Base-by-base conservation (phyloP, 2,113 vertebrate genomes). In the Myotis davidii region DNA sequence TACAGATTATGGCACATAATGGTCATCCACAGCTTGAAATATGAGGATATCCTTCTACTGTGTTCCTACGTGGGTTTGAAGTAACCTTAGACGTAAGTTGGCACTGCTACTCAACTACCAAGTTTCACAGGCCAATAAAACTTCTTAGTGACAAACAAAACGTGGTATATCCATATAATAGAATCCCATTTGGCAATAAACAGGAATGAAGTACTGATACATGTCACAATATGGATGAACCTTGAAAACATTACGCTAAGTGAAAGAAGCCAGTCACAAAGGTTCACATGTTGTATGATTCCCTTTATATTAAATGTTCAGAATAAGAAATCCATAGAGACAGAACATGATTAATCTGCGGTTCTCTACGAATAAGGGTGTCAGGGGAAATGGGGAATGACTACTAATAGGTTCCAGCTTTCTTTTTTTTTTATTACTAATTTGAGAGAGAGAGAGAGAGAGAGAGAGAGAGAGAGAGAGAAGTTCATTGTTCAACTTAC, bases 61-160 rank as follows among this genome's bases (percentile, higher is more conserved):
- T 11, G 32, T 59, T 81, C 67, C 84, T 56, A 39, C 0, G 9
- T 50, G 77, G 34, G 45, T 82, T 3, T 72, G 6, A 61, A 77
- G 88, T 69, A 92, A 96, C 42, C 59, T 78, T 69, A 91, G 52
- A 85, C 50, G 81, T 88, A 77, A 65, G 25, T 2, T 79, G 85
- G 77, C 56, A 78, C 64, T 91, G 84, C 50, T 56, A 72, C 42
- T 72, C 54, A 84, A 70, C 48, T 65, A 56, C 78, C 56, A 76
- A 54, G 54, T 85, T 78, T 56, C 92, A 50, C 17, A 78, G 29
- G 82, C 45, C 79, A 81, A 73, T 9, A 67, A 83, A 92, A 73
- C 16, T 74, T 88, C 72, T 70, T 45, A 93, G 89, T 5, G n/a
- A 88, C n/a, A 83, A 69, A 69, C 61, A 79, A 90, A 85, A 85